A percentile compares a stretch with the other conserved stretches of the same genome.
These are phyloP conservation scores for Telmatochromis brachygnathus DNA, from an alignment of 2,113 vertebrate species.

Conservation along the genomic window DNA sequence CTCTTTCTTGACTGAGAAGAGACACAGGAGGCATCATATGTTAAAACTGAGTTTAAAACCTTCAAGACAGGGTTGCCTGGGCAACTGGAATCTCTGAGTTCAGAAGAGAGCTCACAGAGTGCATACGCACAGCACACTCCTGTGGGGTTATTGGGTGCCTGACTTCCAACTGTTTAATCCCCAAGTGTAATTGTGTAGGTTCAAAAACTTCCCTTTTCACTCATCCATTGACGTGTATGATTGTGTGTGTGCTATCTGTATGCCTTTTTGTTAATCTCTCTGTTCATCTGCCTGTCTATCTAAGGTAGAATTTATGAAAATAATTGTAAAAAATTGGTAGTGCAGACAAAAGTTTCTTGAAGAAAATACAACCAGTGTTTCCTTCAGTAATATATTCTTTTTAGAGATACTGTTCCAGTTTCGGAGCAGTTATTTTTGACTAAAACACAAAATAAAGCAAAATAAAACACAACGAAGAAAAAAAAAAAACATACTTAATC, in stretches of 20 bases:
- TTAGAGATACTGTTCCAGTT: neutral
- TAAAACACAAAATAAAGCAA: neutral
- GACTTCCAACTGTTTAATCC: constrained; percentile 47
- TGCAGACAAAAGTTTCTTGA: neutral
- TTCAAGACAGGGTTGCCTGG: constrained; percentile 65
- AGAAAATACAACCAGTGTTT: neutral
- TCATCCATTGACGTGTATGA: neutral
- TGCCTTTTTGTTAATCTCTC: neutral
- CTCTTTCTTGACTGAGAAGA: constrained; percentile 45
- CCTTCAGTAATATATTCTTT: neutral
- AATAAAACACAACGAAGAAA: neutral
- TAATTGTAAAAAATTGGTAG: neutral
- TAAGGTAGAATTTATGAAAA: neutral
- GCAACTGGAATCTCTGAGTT: constrained; percentile 57
- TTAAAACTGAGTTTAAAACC: constrained; percentile 62
- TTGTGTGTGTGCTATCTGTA: neutral
- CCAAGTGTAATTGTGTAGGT: constrained; percentile 17
- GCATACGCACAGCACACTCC: constrained; percentile 53
- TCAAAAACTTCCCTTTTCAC: neutral
- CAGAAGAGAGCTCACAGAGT: constrained; percentile 26
- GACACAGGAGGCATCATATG: constrained; percentile 40
- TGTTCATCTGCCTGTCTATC: neutral
- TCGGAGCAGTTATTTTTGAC: neutral
- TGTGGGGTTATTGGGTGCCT: constrained; percentile 46
- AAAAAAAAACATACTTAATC: neutral